Base-by-base conservation (phyloP, 2,113 vertebrate genomes). In the Stegastes partitus region DNA sequence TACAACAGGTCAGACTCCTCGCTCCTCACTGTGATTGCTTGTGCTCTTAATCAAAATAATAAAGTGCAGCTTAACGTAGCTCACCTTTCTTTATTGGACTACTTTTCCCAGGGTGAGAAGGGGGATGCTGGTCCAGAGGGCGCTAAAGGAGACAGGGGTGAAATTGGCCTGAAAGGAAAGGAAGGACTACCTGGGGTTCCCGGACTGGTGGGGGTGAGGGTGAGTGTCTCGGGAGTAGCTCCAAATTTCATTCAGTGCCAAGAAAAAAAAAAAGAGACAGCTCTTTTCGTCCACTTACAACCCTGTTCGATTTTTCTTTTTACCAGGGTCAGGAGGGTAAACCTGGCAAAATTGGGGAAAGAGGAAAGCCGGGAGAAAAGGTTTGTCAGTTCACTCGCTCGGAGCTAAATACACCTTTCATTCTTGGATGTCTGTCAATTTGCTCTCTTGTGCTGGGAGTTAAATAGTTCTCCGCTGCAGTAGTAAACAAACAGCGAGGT, bases 321-420 rank as follows among this genome's bases (percentile, higher is more conserved):
- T 39, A 19, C 55, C 84, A 99, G 98, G 98, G 98, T 75, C 96
- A 95, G 58, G 98, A 99, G 94, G 98, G 98, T 26, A 98, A 96
- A 91, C 95, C 96, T 58, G 98, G 98, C 79, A 95, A 92, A 84
- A 95, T 94, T 61, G 98, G 98, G 0, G 96, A 96, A 81, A 95
- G 95, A 83, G 98, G 98, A 92, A 96, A 95, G 88, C 90, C 77
- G 19, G 98, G 98, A 88, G 91, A 94, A 81, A 97, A 98, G 97
- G 98, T 98, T 92, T 59, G 89, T 80, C 65, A 18, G 67, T 64
- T 59, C 44, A 55, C 70, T 79, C 21, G 26, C 63, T 65, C 7
- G 5, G 23, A 37, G 73, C 42, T 39, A 44, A 79, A 63, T 26
- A 21, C 62, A 71, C 34, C 16, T 68, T 63, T 63, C 11, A 26